These are phyloP conservation scores for Scomber colias DNA, from an alignment of 2,113 vertebrate species.

Conservation along the genomic window DNA sequence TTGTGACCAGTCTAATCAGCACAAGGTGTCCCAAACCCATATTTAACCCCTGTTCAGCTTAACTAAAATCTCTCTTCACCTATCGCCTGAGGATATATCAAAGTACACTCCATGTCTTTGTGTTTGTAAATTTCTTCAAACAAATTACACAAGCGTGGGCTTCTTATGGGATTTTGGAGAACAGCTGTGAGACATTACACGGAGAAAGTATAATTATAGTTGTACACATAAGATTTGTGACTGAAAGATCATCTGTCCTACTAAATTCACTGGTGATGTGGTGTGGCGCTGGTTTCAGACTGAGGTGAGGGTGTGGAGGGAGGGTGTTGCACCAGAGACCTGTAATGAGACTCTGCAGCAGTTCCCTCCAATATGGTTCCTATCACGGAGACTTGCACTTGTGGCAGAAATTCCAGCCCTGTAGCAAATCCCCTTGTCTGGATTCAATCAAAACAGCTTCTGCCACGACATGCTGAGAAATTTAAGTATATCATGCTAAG, in stretches of 20 bases:
- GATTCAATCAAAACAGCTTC: conserved; percentile 78
- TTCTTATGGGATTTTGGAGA: conserved; percentile 36
- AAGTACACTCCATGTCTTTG: neutral
- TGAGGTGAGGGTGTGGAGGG: conserved; percentile 57
- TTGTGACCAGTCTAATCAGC: conserved; percentile 19
- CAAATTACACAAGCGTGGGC: conserved; percentile 27
- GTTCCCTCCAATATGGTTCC: conserved; percentile 79
- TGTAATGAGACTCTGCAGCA: conserved; percentile 68
- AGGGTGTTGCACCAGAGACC: conserved; percentile 46
- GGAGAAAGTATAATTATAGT: conserved; percentile 34
- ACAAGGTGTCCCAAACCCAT: neutral
- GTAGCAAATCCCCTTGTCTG: conserved; percentile 77
- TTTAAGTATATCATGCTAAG: conserved; percentile 26
- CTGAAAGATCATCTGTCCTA: conserved; percentile 15
- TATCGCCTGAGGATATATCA: conserved; percentile 6
- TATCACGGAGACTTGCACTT: conserved; percentile 82
- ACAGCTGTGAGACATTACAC: conserved; percentile 59
- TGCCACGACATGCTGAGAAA: conserved; percentile 60
- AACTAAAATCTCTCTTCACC: conserved; percentile 26
- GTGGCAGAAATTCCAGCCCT: conserved; percentile 81
- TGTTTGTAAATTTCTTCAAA: conserved; percentile 42
- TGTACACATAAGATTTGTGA: conserved; percentile 30
- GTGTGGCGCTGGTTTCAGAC: conserved; percentile 29
- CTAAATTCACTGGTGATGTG: conserved; percentile 9
- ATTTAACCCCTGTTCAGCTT: conserved; percentile 19